Evolutionary conservation across 2,797 vertebrate genomes (phyloP), one percentile per base, ranked within the genome.

Genomic region (Holocentrus rufus): DNA sequence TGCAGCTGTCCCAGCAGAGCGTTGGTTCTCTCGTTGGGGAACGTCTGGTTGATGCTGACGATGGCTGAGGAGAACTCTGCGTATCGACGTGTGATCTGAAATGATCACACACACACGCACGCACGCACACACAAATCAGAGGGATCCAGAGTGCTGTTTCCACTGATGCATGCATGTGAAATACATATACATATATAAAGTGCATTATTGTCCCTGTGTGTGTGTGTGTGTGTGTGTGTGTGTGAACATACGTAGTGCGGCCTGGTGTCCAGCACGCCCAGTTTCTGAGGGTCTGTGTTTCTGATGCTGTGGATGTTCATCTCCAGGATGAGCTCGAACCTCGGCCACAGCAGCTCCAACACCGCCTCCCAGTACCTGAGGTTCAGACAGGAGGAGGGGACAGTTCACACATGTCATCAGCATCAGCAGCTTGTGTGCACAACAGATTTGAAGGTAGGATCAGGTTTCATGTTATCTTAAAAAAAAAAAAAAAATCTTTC

Each of bases 1-100:
- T 97, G 97, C 5, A 98, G 92, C 79, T 97, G 96, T 15, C 94
- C 96, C 54, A 98, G 94, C 63, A 97, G 91, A 2, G 91, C 0
- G 72, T 95, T 85, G 0, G 95, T 96, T 52, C 93, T 94, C 85
- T 98, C 96, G 0, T 96, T 96, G 53, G 97, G 94, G 87, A 97
- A 96, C 0, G 96, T 98, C 91, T 98, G 96, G 81, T 98, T 98
- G 91, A 98, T 98, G 91, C 97, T 97, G 79, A 98, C 97, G 1
- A 98, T 96, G 22, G 96, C 96, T 0, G 96, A 98, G 0, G 96
- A 98, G 83, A 98, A 98, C 84, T 98, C 96, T 0, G 97, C 97
- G 0, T 98, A 98, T 0, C 96, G 95, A 0, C 96, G 95, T 0
- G 97, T 98, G 88, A 98, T 96, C 96, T 98, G 81, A 59, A 88